A percentile compares a stretch with the other conserved stretches of the same genome.
Evolutionary conservation across 2,113 vertebrate genomes (phyloP).

Genomic region (Jacana jacana): DNA sequence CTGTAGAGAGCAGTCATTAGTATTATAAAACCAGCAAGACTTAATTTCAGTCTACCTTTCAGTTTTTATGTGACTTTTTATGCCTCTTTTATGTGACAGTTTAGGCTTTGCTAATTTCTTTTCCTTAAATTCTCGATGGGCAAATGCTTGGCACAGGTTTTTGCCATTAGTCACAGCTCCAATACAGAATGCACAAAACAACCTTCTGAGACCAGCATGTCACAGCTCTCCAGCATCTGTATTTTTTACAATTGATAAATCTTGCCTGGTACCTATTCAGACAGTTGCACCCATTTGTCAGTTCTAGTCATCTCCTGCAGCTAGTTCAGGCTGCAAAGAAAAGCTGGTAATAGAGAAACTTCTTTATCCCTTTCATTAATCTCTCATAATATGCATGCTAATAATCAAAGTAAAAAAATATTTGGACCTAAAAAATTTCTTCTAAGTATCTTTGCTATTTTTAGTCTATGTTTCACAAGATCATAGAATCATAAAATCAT

Average conservation of each 20-base stretch:
- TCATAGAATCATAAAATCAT: too few relatives aligned
- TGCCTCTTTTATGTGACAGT: neutral
- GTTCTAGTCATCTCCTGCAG: conserved; percentile 59
- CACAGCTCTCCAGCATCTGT: conserved; percentile 39
- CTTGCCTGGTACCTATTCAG: conserved; percentile 36
- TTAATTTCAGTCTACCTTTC: conserved; percentile 23
- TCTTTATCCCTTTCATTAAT: conserved; percentile 53
- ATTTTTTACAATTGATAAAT: conserved; percentile 57
- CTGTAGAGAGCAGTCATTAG: neutral
- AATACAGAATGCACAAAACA: conserved; percentile 39
- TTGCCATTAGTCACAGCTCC: conserved; percentile 55
- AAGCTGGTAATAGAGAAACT: conserved; percentile 6
- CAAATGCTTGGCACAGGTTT: neutral
- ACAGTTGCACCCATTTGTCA: conserved; percentile 70
- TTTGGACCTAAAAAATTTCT: conserved; percentile 60
- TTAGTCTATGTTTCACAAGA: neutral
- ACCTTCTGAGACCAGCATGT: conserved; percentile 59
- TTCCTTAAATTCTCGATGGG: neutral
- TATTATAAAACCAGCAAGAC: neutral
- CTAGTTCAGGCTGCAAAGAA: conserved; percentile 63
- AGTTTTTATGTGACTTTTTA: conserved; percentile 11
- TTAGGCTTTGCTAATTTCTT: conserved; percentile 13
- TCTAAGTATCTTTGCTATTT: conserved; percentile 45
- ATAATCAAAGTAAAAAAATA: conserved; percentile 72
- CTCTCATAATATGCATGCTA: conserved; percentile 46